Base-by-base conservation (phyloP, 2,113 vertebrate species). In the Gallinago undulata region DNA sequence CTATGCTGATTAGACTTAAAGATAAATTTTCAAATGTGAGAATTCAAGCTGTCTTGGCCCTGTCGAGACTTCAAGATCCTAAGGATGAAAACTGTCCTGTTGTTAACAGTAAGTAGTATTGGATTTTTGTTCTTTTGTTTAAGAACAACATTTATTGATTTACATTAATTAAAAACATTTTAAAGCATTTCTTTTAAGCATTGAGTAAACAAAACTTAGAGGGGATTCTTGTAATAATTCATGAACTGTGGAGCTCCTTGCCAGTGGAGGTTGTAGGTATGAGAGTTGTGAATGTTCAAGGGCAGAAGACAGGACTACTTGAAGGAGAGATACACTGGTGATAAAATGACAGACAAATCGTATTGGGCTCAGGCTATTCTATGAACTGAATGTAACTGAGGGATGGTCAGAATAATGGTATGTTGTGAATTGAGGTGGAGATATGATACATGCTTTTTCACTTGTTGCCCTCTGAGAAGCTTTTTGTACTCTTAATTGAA, bases 11-110 rank as follows among this genome's bases (percentile, higher is more conserved):
- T 66, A 98, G 99, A 66, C 95, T 99, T 95, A 99, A 98, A 45
- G 99, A 99, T 97, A 99, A 99, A 96, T 99, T 99, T 97, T 98
- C 99, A 19, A 99, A 99, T 88, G 99, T 99, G 87, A 98, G 99
- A 91, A 98, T 99, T 93, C 99, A 99, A 93, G 99, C 99, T 51
- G 98, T 99, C 37, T 96, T 99, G 96, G 99, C 99, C n/a, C 97
- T 99, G 97, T 98, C 99, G 3, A 98, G 99, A 76, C 99, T 99
- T 75, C 99, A 99, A 86, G 99, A 99, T 94, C 99, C 99, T 39
- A 98, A 97, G 73, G 98, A 99, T 85, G 96, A 98, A 3, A 98
- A 99, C 47, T 99, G 99, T 51, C 98, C 99, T 18, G 99, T 99
- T 78, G 97, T 98, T 96, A 98, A 98, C 47, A 98, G 99, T 99